Evolutionary conservation across 1,140 invertebrate genomes (phyloP), one percentile per base, ranked within the genome.

Genomic region (Listronotus bonariensis): DNA sequence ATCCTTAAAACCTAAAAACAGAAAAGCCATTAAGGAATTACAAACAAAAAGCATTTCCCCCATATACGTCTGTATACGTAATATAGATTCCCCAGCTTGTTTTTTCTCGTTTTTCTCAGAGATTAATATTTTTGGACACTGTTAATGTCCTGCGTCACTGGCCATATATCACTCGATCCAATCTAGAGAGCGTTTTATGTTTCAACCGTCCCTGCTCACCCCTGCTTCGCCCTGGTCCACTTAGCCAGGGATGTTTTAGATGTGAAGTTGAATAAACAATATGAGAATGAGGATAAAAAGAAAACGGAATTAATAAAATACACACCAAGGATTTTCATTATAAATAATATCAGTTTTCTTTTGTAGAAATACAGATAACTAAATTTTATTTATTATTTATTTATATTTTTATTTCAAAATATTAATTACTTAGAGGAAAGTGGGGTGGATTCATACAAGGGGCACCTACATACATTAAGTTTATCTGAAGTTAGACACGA

Each of bases 111-210:
- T 62, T 62, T 62, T 78, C 72, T 68, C 63, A 72, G 77, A 78
- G 77, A 78, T 78, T 78, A 78, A 78, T 78, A 78, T 78, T 78
- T 78, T 77, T 62, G 75, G 77, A 78, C 77, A 77, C 76, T 77
- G 59, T 76, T 78, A 78, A 78, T 78, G 76, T 76, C 73, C 70
- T 70, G 74, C 75, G 76, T 78, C 76, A 76, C 76, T 74, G 72
- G 72, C 74, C 73, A 77, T 77, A 78, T 77, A 78, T 78, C 77
- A 78, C 77, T 77, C 76, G 75, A 77, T 76, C 77, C 77, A 76
- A 78, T 78, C 77, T 78, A 78, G 76, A 76, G 69, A 72, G 74
- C 74, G 77, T 77, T 77, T 78, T 77, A 78, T 76, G 74, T 76
- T 77, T 76, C 76, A 59, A 59, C 68, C 53, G 18, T 18, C 63